Percentiles rank a stretch among this genome's conserved stretches.
These are phyloP conservation scores for Orthosia cruda DNA, from an alignment of 2,888 invertebrate species.

Conservation along the genomic window DNA sequence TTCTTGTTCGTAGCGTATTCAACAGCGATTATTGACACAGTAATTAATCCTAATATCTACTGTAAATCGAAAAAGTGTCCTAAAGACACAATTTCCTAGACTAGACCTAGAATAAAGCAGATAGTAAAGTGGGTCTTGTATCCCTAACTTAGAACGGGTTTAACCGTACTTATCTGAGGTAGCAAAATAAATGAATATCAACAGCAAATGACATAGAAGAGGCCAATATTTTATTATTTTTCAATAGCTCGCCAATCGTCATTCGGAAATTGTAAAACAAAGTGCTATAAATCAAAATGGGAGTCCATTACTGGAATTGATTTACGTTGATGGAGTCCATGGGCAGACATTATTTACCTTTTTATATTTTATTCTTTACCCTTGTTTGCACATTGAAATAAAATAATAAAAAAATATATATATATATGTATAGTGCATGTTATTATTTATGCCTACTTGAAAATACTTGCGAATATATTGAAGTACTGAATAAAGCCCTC, in stretches of 20 bases:
- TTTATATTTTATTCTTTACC: conserved; percentile 33
- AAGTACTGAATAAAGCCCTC: conserved; percentile 8
- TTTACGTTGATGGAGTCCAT: conserved; percentile 51
- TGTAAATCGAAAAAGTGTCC: too few relatives aligned
- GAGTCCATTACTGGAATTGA: conserved; percentile 64
- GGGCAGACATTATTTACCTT: conserved; percentile 40
- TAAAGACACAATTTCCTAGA: too few relatives aligned
- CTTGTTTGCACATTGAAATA: conserved; percentile 32
- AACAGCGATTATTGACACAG: too few relatives aligned
- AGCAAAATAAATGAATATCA: background rate
- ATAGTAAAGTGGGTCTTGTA: too few relatives aligned
- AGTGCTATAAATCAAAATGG: conserved; percentile 49
- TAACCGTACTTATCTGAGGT: background rate
- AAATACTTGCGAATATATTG: conserved; percentile 3
- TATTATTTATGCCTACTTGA: background rate
- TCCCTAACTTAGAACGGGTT: too few relatives aligned
- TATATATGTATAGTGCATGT: background rate
- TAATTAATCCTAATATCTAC: too few relatives aligned
- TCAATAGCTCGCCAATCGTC: conserved; percentile 21
- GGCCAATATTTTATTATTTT: conserved; percentile 9
- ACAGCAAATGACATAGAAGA: background rate
- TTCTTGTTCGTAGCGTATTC: too few relatives aligned
- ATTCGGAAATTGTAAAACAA: conserved; percentile 57
- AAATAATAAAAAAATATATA: conserved; percentile 11
- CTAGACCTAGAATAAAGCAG: too few relatives aligned